Percentiles rank a stretch among this genome's conserved stretches.
Conservation (phyloP, 1,140 invertebrate species). For the Helicoverpa zea region DNA sequence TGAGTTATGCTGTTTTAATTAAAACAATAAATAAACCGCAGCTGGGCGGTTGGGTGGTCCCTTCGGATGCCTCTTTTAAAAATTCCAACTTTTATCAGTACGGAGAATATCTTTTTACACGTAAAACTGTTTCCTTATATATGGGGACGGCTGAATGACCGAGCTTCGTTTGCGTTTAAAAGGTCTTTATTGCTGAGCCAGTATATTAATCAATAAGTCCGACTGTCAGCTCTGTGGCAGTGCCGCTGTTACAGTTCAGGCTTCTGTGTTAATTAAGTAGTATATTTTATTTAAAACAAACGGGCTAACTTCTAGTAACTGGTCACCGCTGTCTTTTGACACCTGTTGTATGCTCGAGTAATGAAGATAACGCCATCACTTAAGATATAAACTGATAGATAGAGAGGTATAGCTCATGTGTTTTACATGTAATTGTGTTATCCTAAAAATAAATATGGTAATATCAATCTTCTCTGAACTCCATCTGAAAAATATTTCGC, state of each 20-base stretch:
- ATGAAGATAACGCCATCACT: no score
- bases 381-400: no score
- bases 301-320: no score
- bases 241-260: neutral
- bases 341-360: no score
- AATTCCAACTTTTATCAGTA: conserved; percentile 72
- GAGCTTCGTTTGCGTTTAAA: conserved; percentile 17
- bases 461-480: no score
- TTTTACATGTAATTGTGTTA: no score
- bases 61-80: conserved; percentile 69
- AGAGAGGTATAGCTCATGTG: no score
- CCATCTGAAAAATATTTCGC: no score
- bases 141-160: neutral
- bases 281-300: no score
- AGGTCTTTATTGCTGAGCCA: conserved; percentile 10
- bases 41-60: conserved; percentile 62
- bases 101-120: conserved; percentile 60
- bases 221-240: neutral
- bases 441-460: no score
- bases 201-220: conserved; percentile 11
- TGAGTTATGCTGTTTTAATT: conserved; percentile 84
- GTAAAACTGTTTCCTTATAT: conserved; percentile 45
- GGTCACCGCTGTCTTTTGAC: no score
- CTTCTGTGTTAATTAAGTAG: no score
- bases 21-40: conserved; percentile 78